phyloP scores from a whole-genome alignment of 30 jellyfish, hydroid and myxozoan genomes.

The Cassiopea xamachana region DNA sequence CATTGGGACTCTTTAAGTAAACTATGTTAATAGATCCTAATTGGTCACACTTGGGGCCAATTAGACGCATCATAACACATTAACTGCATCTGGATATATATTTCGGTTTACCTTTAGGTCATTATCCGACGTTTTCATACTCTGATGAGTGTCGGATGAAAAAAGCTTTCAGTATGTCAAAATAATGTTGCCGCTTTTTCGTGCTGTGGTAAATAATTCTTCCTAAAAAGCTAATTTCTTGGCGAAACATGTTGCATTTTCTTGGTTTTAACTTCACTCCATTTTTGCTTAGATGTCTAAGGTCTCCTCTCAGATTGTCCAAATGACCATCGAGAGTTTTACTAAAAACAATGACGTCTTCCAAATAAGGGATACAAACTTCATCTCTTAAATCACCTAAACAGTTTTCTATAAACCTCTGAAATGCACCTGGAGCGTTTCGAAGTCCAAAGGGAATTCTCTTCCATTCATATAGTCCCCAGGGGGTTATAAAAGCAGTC shows the following conservation, averaged over 20 bases:
- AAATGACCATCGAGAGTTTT: conserved; percentile 9
- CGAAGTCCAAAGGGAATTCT: conserved; percentile 57
- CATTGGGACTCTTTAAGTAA: no score
- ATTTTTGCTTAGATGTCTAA: neutral
- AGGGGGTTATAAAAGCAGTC: conserved; percentile 76
- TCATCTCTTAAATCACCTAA: conserved; percentile 14
- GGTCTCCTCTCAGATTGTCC: conserved; percentile 39
- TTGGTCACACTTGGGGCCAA: no score
- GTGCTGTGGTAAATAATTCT: neutral
- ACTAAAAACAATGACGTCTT: conserved; percentile 30
- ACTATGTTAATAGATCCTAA: no score
- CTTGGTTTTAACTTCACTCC: conserved; percentile 31
- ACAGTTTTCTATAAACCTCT: conserved; percentile 35
- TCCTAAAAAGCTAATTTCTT: conserved; percentile 58
- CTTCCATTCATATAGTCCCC: conserved; percentile 75
- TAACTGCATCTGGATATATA: no score
- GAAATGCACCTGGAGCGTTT: conserved; percentile 50
- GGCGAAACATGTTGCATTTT: conserved; percentile 36
- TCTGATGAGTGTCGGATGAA: no score
- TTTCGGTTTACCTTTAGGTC: no score
- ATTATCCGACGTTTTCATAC: no score
- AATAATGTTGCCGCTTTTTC: conserved; percentile 10
- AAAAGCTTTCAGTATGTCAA: no score
- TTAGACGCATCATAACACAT: no score
- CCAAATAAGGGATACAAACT: conserved; percentile 40